A percentile compares a stretch with the other conserved stretches of the same genome.
Conservation (phyloP, 1,140 invertebrate species). For the Pseudomyrmex sp. region DNA sequence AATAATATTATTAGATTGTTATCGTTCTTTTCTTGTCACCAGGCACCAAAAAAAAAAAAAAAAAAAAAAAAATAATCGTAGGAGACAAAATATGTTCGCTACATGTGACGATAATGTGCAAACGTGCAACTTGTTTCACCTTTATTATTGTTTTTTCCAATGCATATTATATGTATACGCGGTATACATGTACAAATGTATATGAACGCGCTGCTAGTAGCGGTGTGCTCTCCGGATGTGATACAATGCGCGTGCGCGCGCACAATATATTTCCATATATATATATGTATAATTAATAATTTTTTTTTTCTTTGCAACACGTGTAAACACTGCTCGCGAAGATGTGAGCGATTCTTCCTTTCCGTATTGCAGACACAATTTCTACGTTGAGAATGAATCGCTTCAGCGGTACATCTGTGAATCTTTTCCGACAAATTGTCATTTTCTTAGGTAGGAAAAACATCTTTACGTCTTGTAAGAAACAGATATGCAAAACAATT, state of each 20-base stretch:
- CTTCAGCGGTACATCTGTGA: background rate
- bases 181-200: slow-evolving; percentile 54
- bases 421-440: slow-evolving; percentile 11
- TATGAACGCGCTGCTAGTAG: slow-evolving; percentile 41
- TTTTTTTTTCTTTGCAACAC: slow-evolving; percentile 43
- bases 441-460: background rate
- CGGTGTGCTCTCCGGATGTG: slow-evolving; percentile 63
- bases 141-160: slow-evolving; percentile 64
- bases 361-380: slow-evolving; percentile 45
- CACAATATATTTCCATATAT: slow-evolving; percentile 76
- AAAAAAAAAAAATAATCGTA: slow-evolving; percentile 44
- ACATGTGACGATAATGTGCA: slow-evolving; percentile 62
- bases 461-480: too few species aligned
- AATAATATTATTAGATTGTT: slow-evolving; percentile 77
- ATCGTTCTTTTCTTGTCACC: slow-evolving; percentile 76
- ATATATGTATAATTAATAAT: slow-evolving; percentile 73
- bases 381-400: slow-evolving; percentile 4
- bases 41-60: slow-evolving; percentile 77
- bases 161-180: slow-evolving; percentile 60
- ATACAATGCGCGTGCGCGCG: slow-evolving; percentile 72
- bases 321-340: slow-evolving; percentile 22
- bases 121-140: slow-evolving; percentile 65
- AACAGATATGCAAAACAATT: background rate
- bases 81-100: slow-evolving; percentile 58
- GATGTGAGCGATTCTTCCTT: slow-evolving; percentile 46